Base-by-base conservation (phyloP, 2,113 vertebrate genomes). In the Casuarius casuarius region DNA sequence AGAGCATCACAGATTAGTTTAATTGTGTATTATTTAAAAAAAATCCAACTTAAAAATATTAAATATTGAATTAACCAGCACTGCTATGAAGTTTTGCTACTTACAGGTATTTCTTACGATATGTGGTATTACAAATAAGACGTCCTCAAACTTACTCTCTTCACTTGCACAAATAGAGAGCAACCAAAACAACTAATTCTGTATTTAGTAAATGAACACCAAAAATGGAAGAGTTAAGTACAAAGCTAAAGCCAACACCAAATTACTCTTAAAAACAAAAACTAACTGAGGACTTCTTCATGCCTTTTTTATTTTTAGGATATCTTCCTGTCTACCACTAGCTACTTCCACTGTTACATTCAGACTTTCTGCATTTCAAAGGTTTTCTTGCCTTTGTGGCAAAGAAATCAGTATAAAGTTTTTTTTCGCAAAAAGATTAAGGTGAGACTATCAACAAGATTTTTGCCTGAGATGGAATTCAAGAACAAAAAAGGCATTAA, bases 241-340 rank as follows among this genome's bases (percentile, higher is more conserved):
- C 77, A 46, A 95, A 97, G 92, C 94, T 95, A 97, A 62, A 94
- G 87, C 67, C 70, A 94, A 83, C 84, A 96, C 72, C 48, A 49
- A 44, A 71, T 84, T 77, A 81, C 51, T 28, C 54, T n/a, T 65
- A 21, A 80, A 84, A 68, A 33, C 73, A 21, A 80, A 87, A 68
- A 33, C 67, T 29, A 54, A 25, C 19, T 58, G 21, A 26, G 22
- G 12, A 25, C 54, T 56, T 28, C n/a, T 82, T 40, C 23, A 40
- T 56, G 31, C 6, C 54, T 56, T 73, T 62, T 66, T 77, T 81
- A 77, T 48, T 54, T 17, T 71, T 58, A 44, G 16, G 12, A 44
- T 19, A 38, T 46, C 56, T 78, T 56, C 17, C 48, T 46, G 33
- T 73, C 73, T 67, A 71, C 40, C 33, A 42, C 63, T 76, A 94